Conservation (phyloP, 2,797 vertebrate genomes). For the Neomorphus geoffroyi region DNA sequence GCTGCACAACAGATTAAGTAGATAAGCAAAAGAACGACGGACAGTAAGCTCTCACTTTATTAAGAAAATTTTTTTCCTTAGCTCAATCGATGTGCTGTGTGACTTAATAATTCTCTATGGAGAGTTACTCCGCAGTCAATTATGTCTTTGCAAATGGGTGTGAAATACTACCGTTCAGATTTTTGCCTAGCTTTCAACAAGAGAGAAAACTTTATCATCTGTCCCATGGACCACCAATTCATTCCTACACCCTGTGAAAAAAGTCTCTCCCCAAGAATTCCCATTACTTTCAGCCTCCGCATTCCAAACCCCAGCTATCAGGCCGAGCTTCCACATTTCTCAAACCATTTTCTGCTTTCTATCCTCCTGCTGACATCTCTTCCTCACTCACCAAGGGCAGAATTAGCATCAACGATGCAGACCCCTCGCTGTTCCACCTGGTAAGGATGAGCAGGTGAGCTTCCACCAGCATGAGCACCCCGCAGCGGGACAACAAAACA, state of each 20-base stretch:
- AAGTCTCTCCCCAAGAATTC: background rate
- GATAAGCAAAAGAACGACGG: background rate
- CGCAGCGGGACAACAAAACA: fast-evolving
- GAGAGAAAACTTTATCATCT: background rate
- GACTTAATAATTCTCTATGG: slow-evolving; percentile 5
- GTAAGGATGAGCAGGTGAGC: background rate
- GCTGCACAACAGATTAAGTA: slow-evolving; percentile 10
- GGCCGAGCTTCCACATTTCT: background rate
- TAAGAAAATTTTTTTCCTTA: background rate
- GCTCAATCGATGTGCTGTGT: background rate
- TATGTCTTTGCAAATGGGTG: background rate
- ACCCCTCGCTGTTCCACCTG: background rate
- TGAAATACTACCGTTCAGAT: slow-evolving; percentile 8
- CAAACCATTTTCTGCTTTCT: background rate
- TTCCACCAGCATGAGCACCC: background rate
- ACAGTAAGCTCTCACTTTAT: background rate
- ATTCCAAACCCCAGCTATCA: background rate
- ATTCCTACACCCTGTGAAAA: background rate
- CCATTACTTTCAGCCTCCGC: background rate
- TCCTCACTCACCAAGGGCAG: background rate
- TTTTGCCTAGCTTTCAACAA: background rate
- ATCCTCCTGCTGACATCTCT: background rate
- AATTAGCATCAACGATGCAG: background rate
- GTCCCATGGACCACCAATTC: background rate
- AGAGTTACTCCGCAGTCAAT: background rate